These are phyloP conservation scores for Meliscaeva auricollis DNA, from an alignment of 2,888 invertebrate species.

Conservation along the genomic window DNA sequence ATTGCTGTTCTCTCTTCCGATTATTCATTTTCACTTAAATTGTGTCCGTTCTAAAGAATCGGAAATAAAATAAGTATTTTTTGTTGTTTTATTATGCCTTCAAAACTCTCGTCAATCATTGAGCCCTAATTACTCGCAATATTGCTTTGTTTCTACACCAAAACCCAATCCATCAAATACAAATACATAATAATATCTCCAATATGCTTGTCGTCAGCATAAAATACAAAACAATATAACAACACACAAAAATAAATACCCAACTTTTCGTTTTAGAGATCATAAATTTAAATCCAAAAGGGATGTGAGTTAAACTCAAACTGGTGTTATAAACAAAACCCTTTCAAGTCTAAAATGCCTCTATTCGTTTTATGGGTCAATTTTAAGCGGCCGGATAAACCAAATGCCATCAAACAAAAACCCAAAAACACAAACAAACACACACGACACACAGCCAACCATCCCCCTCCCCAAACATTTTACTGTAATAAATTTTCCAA, in stretches of 20 bases:
- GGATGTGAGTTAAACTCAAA: slow-evolving; percentile 14
- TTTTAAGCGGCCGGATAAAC: slow-evolving; percentile 40
- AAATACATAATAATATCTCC: not conserved
- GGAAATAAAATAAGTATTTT: not conserved
- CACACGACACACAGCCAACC: not conserved
- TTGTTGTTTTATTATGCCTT: not conserved
- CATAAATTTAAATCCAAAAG: slow-evolving; percentile 29
- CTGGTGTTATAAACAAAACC: slow-evolving; percentile 14
- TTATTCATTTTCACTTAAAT: not conserved
- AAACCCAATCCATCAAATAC: slow-evolving; percentile 14
- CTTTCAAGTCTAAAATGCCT: slow-evolving; percentile 17
- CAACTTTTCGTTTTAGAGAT: slow-evolving; percentile 1
- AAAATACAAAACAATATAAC: not conserved
- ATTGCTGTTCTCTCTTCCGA: not conserved
- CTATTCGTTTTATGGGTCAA: slow-evolving; percentile 36
- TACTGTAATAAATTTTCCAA: slow-evolving; percentile 56
- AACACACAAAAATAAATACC: not conserved
- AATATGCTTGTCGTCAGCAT: slow-evolving; percentile 37
- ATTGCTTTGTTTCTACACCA: not conserved
- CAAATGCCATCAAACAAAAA: slow-evolving; percentile 33
- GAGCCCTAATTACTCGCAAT: slow-evolving; percentile 23
- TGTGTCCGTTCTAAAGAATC: not conserved
- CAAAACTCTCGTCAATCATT: slow-evolving; percentile 27
- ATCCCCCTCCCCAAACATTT: slow-evolving; percentile 18
- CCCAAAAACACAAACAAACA: slow-evolving; percentile 16